A percentile compares a stretch with the other conserved stretches of the same genome.
phyloP scores from a whole-genome alignment of 2,888 invertebrate genomes.

The Drosophila nigricruria region DNA sequence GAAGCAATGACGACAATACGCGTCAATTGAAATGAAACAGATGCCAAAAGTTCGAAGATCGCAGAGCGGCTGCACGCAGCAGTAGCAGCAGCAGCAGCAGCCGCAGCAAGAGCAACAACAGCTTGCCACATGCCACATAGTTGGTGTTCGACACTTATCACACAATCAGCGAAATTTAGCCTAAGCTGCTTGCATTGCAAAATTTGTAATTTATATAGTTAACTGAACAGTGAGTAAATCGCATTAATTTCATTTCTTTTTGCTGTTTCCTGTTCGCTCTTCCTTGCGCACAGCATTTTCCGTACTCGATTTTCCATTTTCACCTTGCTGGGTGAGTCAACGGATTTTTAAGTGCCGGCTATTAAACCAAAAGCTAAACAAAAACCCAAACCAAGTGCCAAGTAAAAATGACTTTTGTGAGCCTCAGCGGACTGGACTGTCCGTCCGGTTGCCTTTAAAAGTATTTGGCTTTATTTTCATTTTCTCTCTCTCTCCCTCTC shows the following conservation, averaged over 20 bases:
- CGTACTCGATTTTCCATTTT: slow-evolving; percentile 2
- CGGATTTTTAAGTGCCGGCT: slow-evolving; percentile 76
- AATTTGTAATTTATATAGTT: slow-evolving; percentile 30
- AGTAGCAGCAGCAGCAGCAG: not conserved
- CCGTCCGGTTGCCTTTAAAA: slow-evolving; percentile 34
- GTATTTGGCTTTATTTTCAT: slow-evolving; percentile 32
- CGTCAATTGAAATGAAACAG: slow-evolving; percentile 81
- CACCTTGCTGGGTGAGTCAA: slow-evolving; percentile 61
- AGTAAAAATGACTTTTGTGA: slow-evolving; percentile 55
- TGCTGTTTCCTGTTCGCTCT: slow-evolving; percentile 39
- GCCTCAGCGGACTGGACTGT: slow-evolving; percentile 3
- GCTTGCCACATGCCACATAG: slow-evolving; percentile 21
- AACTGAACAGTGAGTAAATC: not conserved
- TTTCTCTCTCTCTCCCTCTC: not conserved
- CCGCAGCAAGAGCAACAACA: not conserved
- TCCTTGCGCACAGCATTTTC: slow-evolving; percentile 1
- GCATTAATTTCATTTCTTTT: slow-evolving; percentile 9
- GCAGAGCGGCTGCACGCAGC: slow-evolving; percentile 8
- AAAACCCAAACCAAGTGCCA: slow-evolving; percentile 40
- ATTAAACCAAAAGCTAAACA: slow-evolving; percentile 79
- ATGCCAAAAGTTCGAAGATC: slow-evolving; percentile 58
- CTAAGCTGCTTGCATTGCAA: slow-evolving; percentile 50
- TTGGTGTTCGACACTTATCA: slow-evolving; percentile 43
- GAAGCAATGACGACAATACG: slow-evolving; percentile 75
- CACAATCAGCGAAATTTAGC: slow-evolving; percentile 49